phyloP scores from a whole-genome alignment of 2,888 invertebrate species.

The Merodon equestris region DNA sequence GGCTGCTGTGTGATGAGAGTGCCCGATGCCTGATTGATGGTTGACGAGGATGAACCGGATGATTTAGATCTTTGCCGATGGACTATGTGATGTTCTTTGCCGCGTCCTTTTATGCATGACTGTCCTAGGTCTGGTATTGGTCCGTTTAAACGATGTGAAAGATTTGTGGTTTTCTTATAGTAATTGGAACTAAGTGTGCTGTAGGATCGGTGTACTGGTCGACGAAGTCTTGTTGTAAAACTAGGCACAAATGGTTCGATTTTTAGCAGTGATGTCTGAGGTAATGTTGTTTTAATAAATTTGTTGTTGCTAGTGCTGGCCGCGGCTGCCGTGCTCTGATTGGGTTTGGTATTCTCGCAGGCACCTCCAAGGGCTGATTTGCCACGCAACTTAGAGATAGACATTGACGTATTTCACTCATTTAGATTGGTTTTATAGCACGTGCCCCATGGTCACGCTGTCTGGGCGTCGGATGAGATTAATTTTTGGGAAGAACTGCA shows the following conservation, averaged over 20 bases:
- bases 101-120: constrained; percentile 58
- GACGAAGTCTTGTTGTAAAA: constrained; percentile 76
- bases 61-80: constrained; percentile 71
- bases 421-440: constrained; percentile 64
- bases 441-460: constrained; percentile 34
- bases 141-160: constrained; percentile 51
- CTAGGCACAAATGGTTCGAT: constrained; percentile 79
- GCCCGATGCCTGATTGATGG: constrained; percentile 50
- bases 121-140: constrained; percentile 28
- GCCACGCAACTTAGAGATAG: constrained; percentile 76
- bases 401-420: constrained; percentile 72
- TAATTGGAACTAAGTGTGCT: constrained; percentile 77
- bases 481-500: neutral
- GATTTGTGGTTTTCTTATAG: constrained; percentile 70
- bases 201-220: constrained; percentile 78
- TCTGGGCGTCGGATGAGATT: neutral
- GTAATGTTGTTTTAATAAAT: constrained; percentile 72
- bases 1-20: constrained; percentile 75
- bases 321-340: constrained; percentile 63
- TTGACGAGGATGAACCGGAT: constrained; percentile 63
- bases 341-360: constrained; percentile 49
- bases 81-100: constrained; percentile 58
- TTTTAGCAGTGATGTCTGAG: constrained; percentile 78
- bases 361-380: constrained; percentile 73
- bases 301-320: constrained; percentile 51